Evolutionary conservation across 2,797 vertebrate species (phyloP), one percentile per base, ranked within the genome.

Genomic region (Coilia nasus): DNA sequence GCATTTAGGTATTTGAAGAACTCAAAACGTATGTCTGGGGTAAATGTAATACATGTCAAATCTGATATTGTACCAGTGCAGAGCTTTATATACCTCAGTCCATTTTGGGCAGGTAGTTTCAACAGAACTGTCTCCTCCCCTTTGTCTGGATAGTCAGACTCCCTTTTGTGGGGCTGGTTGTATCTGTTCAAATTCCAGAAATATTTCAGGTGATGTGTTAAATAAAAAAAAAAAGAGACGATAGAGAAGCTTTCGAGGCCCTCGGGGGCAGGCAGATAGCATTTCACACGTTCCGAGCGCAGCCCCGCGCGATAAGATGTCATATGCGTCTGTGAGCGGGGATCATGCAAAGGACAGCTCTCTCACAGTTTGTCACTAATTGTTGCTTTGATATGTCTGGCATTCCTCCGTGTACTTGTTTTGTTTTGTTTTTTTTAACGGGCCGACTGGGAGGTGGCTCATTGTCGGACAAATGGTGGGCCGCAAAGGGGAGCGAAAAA

Each of bases 141-240:
- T 21, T 21, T 59, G 57, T 59, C 35, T 75, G 17, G 31, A 41
- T 75, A 15, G 19, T 9, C 71, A 21, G 19, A 44, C 2, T 6
- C 35, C 17, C 41, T 5, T 5, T 41, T 41, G 71, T 78, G 71
- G 44, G 71, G 71, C 9, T 88, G 81, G 83, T 87, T 91, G 87
- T 64, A 86, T 86, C 88, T 78, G 88, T 86, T 90, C 87, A 84
- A 80, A 91, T 90, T 88, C 89, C 83, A 89, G 85, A 88, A 56
- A 87, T 85, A 88, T 86, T 83, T 80, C 44, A 85, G 85, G 35
- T 78, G 71, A 35, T 17, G 71, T 78, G 71, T 44, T 78, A 78
- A 78, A 78, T 78, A 31, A 78, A 9, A 44, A 78, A 9, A 44
- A 59, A 44, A 44, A 21, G 41, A 78, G 71, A 15, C 31, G 71